Base-by-base conservation (phyloP, 2,113 vertebrate genomes). In the Pollimyrus isidori region DNA sequence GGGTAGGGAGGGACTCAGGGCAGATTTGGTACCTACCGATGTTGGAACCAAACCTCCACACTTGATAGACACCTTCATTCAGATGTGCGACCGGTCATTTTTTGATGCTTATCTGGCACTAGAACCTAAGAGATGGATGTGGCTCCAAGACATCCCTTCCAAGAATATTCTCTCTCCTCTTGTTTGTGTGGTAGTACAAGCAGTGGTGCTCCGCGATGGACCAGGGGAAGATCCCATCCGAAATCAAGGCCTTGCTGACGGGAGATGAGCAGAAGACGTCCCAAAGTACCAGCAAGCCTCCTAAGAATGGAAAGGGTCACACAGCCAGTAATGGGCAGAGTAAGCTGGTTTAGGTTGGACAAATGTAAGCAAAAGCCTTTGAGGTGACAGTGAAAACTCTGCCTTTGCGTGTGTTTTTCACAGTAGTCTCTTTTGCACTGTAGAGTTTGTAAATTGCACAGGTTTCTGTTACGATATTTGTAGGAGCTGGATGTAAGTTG, bases 151-250 rank as follows among this genome's bases (percentile, higher is more conserved):
- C 35, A 1, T 15, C 5, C 35, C 4, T 17, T 17, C 92, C 90
- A 97, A 97, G 93, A 94, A 94, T 88, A 93, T 87, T 69, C 26
- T 98, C 97, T 48, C 90, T 92, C 94, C 93, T 87, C 96, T 94
- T 2, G 91, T 93, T 92, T 90, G 87, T 2, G 92, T 93, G 93
- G 89, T 94, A 99, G 98, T 99, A 99, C 93, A 99, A 99, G 92
- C 98, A 99, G 95, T 99, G 98, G 98, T 99, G 98, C 89, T 94
- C 97, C 45, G 98, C 98, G 19, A 99, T 99, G 98, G 98, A 99
- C 92, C 97, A 98, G 95, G 98, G 98, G 52, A 99, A 99, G 95
- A 99, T 99, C 93, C 98, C 98, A 4, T 99, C 98, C 0, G 98
- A 99, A 95, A 99, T 99, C 91, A 98, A 98, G 95, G 98, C 98